phyloP scores from a whole-genome alignment of 2,797 vertebrate genomes.

The Danio kyathit region DNA sequence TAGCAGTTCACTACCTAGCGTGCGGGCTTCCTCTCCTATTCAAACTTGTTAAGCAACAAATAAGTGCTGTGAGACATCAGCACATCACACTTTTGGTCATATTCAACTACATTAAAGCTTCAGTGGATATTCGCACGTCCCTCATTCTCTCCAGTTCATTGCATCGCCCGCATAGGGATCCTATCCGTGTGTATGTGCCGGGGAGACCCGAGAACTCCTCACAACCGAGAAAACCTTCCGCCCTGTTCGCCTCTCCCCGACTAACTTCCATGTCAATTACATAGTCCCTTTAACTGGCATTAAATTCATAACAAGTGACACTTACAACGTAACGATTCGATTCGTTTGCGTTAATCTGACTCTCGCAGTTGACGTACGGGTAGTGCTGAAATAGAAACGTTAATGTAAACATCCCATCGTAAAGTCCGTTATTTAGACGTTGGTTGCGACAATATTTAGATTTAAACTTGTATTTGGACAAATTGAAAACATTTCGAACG shows the following conservation, averaged over 20 bases:
- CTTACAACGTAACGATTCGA: neutral
- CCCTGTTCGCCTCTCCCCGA: constrained; percentile 76
- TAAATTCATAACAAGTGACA: neutral
- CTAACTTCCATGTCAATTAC: constrained; percentile 77
- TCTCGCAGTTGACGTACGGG: neutral
- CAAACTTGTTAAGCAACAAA: constrained; percentile 65
- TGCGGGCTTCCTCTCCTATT: constrained; percentile 57
- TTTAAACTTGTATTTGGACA: neutral
- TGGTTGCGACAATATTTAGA: neutral
- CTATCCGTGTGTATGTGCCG: constrained; percentile 65
- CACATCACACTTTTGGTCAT: neutral
- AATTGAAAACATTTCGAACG: neutral
- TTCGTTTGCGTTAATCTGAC: neutral
- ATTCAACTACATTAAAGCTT: constrained; percentile 52
- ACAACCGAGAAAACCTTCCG: constrained; percentile 74
- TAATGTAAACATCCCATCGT: too few species aligned
- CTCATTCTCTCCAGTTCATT: constrained; percentile 69
- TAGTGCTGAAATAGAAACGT: neutral
- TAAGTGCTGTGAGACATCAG: neutral
- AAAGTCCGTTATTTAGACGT: neutral
- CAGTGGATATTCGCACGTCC: constrained; percentile 49
- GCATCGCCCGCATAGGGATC: constrained; percentile 67
- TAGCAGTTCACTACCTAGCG: constrained; percentile 71
- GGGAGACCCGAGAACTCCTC: constrained; percentile 73
- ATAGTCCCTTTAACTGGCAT: constrained; percentile 62